Conservation (phyloP, 2,797 vertebrate species). For the Crossoptilon crossoptilon region DNA sequence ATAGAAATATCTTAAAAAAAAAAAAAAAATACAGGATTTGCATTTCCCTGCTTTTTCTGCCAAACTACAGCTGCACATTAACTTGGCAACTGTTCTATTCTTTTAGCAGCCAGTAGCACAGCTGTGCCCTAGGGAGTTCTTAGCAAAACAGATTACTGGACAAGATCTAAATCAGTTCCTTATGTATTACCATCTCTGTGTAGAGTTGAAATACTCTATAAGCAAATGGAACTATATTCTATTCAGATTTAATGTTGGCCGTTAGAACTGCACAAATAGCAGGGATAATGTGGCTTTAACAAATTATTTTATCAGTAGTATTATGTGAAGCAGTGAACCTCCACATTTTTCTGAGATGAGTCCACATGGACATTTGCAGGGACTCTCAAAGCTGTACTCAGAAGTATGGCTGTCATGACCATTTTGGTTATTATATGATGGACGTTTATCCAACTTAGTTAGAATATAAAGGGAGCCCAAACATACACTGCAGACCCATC, state of each 20-base stretch:
- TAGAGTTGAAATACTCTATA: neutral
- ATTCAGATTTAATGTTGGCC: neutral
- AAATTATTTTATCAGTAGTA: neutral
- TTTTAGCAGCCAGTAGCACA: neutral
- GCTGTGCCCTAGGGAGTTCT: neutral
- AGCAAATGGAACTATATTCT: neutral
- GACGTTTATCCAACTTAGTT: neutral
- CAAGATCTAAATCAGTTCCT: neutral
- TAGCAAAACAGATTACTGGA: neutral
- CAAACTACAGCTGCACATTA: neutral
- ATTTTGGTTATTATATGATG: neutral
- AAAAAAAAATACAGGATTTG: neutral
- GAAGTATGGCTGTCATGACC: neutral
- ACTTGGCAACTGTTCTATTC: neutral
- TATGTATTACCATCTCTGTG: accelerated
- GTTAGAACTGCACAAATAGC: neutral
- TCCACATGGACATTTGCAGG: neutral
- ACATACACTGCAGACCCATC: neutral
- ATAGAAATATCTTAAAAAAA: neutral
- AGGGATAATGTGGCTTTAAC: neutral
- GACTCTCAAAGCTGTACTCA: neutral
- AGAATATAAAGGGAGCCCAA: neutral
- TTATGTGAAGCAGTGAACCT: neutral
- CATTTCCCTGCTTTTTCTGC: neutral
- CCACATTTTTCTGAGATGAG: neutral